Base-by-base conservation (phyloP, 2,888 invertebrate genomes). In the Tipula lateralis region DNA sequence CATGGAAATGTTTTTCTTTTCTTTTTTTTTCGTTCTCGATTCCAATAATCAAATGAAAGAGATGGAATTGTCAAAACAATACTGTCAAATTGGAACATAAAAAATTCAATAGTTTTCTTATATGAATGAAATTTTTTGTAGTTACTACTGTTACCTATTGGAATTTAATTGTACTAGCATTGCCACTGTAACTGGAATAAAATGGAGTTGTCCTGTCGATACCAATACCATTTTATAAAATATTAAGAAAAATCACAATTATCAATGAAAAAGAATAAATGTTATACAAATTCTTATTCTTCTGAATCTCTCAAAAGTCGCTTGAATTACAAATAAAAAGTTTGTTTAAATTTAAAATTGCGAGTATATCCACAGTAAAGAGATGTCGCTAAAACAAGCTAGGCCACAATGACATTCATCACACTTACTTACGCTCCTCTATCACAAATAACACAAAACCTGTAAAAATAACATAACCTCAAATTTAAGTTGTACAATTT, bases 11-110 rank as follows among this genome's bases (percentile, higher is more conserved):
- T 24, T 66, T 50, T 66, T 66, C 66, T 66, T 66, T 66, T 66
- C 24, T 44, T n/a, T 44, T 44, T 44, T 44, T 44, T 66, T 66
- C 24, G 66, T 9, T 24, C 66, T 19, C 66, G 66, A 66, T 66
- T 66, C 66, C 66, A 66, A 66, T 66, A 66, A 66, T 66, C 66
- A 66, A 66, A 66, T 66, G 66, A 66, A 66, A 24, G 66, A 66
- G 66, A 66, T 66, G 66, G 24, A 66, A 66, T 66, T 66, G 66
- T 66, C 66, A 66, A 66, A 66, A 66, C 66, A 66, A 66, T 66
- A 66, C 66, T 66, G 66, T 66, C 66, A 66, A 66, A 66, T 24
- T 66, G 24, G 66, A 66, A 9, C 66, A 66, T 12, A 7, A 66
- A 66, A 66, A 66, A 66, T 66, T 66, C 66, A 24, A 66, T 66